phyloP scores from a whole-genome alignment of 2,888 invertebrate genomes.

The Agrilus biguttatus region DNA sequence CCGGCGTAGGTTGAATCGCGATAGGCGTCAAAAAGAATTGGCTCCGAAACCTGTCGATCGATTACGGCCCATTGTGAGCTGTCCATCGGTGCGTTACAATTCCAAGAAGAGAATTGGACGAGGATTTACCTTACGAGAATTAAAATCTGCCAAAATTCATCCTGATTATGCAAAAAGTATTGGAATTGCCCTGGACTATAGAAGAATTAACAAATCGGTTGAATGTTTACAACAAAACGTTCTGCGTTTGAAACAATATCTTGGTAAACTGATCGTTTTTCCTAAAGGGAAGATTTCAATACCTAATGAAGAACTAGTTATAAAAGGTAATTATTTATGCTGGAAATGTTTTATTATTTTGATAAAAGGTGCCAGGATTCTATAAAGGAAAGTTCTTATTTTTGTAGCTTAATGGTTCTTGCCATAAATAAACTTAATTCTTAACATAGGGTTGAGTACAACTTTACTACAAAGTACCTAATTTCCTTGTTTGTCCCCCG shows the following conservation, averaged over 20 bases:
- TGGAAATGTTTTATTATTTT: no score
- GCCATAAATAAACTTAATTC: no score
- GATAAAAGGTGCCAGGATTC: no score
- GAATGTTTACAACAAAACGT: constrained; percentile 82
- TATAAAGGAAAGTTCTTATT: no score
- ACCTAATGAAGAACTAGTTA: no score
- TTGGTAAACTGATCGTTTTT: constrained; percentile 82
- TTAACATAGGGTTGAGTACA: no score
- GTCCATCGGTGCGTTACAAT: constrained; percentile 85
- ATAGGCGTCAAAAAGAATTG: constrained; percentile 70
- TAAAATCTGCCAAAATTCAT: constrained; percentile 77
- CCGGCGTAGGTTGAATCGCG: constrained; percentile 65
- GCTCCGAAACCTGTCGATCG: constrained; percentile 81
- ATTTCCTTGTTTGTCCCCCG: no score
- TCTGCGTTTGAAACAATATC: constrained; percentile 85
- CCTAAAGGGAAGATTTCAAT: constrained; percentile 52
- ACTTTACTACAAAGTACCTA: no score
- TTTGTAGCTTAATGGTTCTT: no score
- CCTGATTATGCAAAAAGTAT: constrained; percentile 72
- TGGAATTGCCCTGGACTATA: constrained; percentile 85
- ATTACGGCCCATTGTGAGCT: constrained; percentile 76
- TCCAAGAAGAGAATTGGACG: constrained; percentile 79
- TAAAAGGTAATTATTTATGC: no score
- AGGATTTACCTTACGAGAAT: constrained; percentile 86
- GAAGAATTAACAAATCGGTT: constrained; percentile 81